phyloP scores from a whole-genome alignment of 1,140 invertebrate genomes.

The Pantala flavescens region DNA sequence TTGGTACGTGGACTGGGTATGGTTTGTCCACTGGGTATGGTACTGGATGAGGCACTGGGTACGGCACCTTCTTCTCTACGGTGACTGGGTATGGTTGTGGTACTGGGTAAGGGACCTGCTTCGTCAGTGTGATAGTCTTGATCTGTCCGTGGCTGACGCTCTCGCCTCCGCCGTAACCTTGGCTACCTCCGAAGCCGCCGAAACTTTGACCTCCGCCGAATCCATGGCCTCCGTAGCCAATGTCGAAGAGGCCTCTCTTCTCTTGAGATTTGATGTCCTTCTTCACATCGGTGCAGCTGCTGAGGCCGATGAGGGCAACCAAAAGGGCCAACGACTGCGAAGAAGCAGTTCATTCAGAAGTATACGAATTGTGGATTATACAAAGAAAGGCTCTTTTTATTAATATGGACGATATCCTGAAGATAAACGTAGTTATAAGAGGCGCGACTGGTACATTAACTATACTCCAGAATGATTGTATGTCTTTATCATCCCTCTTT shows the following conservation, averaged over 20 bases:
- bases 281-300: not conserved
- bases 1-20: constrained; percentile 17
- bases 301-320: not conserved
- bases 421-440: too few relatives aligned
- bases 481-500: too few relatives aligned
- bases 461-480: too few relatives aligned
- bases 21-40: constrained; percentile 25
- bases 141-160: constrained; percentile 31
- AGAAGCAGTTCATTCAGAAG: too few relatives aligned
- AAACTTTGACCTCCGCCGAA: not conserved
- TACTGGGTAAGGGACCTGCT: constrained; percentile 35
- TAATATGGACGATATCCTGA: too few relatives aligned
- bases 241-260: not conserved
- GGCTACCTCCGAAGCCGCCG: not conserved
- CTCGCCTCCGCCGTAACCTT: constrained; percentile 23
- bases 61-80: constrained; percentile 33
- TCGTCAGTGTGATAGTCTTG: constrained; percentile 38
- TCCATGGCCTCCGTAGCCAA: constrained; percentile 2
- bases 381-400: too few relatives aligned
- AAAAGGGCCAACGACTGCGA: not conserved
- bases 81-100: constrained; percentile 37
- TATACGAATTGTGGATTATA: too few relatives aligned
- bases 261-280: not conserved
- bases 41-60: constrained; percentile 24
- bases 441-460: too few relatives aligned